A percentile compares a stretch with the other conserved stretches of the same genome.
phyloP scores from a whole-genome alignment of 2,797 vertebrate genomes.

The Chrosomus eos region DNA sequence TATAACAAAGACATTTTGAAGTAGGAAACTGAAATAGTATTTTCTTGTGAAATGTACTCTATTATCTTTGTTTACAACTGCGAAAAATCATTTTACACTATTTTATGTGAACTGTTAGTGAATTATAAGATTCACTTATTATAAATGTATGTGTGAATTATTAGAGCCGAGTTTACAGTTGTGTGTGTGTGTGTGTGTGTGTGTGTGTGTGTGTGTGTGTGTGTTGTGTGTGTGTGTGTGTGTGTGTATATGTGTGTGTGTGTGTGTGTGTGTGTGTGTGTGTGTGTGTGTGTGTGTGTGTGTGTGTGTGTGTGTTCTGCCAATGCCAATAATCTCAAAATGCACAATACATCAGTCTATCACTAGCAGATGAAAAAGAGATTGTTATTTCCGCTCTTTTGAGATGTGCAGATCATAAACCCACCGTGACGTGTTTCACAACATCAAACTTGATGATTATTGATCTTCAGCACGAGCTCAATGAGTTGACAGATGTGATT shows the following conservation, averaged over 20 bases:
- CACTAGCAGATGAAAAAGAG: neutral
- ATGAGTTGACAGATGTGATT: neutral
- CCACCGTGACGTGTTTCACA: neutral
- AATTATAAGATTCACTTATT: no score
- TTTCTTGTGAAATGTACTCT: neutral
- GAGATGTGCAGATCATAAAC: neutral
- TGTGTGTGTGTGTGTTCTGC: neutral
- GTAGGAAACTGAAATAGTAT: neutral
- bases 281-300: no score
- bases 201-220: no score
- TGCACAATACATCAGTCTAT: neutral
- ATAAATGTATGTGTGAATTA: no score
- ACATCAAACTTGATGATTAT: slow-evolving; percentile 2
- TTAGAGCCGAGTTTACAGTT: no score
- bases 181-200: no score
- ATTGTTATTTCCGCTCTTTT: neutral
- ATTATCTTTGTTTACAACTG: neutral
- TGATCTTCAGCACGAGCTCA: neutral
- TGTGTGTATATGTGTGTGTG: no score
- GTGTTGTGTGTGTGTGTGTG: no score
- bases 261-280: no score
- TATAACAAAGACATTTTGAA: neutral
- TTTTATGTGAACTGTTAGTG: neutral
- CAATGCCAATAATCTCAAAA: neutral
- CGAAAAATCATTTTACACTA: neutral